Percentiles rank a stretch among this genome's conserved stretches.
phyloP scores from a whole-genome alignment of 2,113 vertebrate genomes.

The Macquaria ambigua region DNA sequence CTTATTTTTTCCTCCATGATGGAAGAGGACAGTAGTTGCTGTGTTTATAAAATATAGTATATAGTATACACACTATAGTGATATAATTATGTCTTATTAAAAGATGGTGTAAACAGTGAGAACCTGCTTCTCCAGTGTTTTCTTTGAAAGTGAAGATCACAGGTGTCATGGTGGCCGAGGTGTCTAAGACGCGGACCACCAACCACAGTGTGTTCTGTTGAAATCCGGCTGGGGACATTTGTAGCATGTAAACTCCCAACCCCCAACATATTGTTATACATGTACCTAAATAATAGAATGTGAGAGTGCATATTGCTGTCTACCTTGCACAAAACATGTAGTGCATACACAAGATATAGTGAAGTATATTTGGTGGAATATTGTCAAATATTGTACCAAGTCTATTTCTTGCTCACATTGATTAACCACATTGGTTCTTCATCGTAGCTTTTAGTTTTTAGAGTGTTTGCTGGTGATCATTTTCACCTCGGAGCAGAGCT shows the following conservation, averaged over 20 bases:
- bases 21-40: background rate
- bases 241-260: too few species aligned
- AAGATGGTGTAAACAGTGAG: background rate
- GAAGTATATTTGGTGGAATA: background rate
- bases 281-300: too few species aligned
- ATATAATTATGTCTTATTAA: background rate
- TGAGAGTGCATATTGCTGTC: too few species aligned
- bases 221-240: too few species aligned
- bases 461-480: constrained; percentile 24
- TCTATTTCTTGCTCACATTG: background rate
- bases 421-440: background rate
- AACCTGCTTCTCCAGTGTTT: background rate
- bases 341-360: too few species aligned
- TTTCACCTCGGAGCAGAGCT: constrained; percentile 4
- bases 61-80: too few species aligned
- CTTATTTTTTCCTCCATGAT: background rate
- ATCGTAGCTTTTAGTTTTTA: background rate
- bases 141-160: background rate
- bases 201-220: too few species aligned
- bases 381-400: background rate
- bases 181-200: too few species aligned
- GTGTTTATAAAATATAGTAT: background rate
- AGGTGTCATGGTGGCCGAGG: too few species aligned
- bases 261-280: too few species aligned
- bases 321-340: too few species aligned